Base-by-base conservation (phyloP, 2,797 vertebrate genomes). In the Nyctalus aviator region DNA sequence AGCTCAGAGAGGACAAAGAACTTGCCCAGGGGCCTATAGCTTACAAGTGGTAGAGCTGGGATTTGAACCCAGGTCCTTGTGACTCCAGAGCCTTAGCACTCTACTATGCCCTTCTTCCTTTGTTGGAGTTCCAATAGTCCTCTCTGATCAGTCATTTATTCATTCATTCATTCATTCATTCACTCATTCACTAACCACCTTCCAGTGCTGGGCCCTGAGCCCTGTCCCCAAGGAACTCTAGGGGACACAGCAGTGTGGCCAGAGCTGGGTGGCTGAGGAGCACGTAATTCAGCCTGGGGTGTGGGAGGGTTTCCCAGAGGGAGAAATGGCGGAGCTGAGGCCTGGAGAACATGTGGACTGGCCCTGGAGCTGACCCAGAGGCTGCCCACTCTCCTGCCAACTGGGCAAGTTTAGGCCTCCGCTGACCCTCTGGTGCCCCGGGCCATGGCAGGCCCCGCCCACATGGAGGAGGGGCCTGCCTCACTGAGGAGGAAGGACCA, bases 201-300 rank as follows among this genome's bases (percentile, higher is more conserved):
- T 68, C 53, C 15, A 9, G 0, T 32, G 3, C 32, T 30, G 62
- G 73, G 23, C 30, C 6, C 27, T 18, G 18, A 18, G 10, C 11
- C 85, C 41, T 15, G 13, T 57, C 66, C n/a, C 72, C 66, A 50
- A 46, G 57, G 41, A 81, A 18, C 44, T 25, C 21, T 57, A 78
- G 46, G 1, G 25, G 27, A 35, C 13, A 17, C 48, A 55, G 14
- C 8, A 2, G 35, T 27, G 37, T 44, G 44, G 17, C 46, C 84
- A 46, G 18, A 57, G 66, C 21, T 4, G 9, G 20, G 32, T 12
- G 57, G 35, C 32, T 12, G 32, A 23, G 18, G 27, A 32, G 30
- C 55, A 8, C 0, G 0, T 17, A 25, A 13, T 50, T 37, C 32
- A n/a, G 32, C 25, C 37, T 13, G 17, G 12, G 0, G 20, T 11